phyloP scores from a whole-genome alignment of 2,113 vertebrate species.

The Glaucomys volans region DNA sequence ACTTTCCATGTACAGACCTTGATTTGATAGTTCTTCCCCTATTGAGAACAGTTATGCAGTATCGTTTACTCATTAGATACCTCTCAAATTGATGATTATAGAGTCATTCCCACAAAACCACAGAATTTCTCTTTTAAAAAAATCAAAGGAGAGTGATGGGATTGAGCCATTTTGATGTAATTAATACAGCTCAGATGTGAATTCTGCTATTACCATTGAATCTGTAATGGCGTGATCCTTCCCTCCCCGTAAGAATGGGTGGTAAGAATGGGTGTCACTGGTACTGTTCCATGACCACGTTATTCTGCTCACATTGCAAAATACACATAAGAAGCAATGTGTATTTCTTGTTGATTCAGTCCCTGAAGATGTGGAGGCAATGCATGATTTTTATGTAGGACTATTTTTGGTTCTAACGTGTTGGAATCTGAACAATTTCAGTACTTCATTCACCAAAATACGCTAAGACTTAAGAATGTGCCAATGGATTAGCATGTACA shows the following conservation, averaged over 20 bases:
- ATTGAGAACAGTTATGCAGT: neutral
- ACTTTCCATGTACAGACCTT: neutral
- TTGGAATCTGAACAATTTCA: neutral
- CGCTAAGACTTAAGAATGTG: neutral
- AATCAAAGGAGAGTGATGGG: neutral
- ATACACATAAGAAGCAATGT: neutral
- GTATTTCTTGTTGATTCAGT: neutral
- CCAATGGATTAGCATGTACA: neutral
- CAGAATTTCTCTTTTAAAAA: neutral
- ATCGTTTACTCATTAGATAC: neutral
- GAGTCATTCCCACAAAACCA: neutral
- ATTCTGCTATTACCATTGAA: neutral
- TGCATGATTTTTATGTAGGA: neutral
- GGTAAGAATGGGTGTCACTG: neutral
- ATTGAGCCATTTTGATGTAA: neutral
- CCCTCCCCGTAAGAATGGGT: neutral
- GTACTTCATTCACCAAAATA: neutral
- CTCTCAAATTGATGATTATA: slow-evolving; percentile 1
- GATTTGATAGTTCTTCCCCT: neutral
- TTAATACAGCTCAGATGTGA: slow-evolving; percentile 21
- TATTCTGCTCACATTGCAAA: neutral
- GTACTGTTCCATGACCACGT: neutral
- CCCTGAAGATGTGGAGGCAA: neutral
- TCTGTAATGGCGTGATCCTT: neutral
- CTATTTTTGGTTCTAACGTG: neutral